A percentile compares a stretch with the other conserved stretches of the same genome.
phyloP scores from a whole-genome alignment of 2,113 vertebrate species.

The Phainopepla nitens region DNA sequence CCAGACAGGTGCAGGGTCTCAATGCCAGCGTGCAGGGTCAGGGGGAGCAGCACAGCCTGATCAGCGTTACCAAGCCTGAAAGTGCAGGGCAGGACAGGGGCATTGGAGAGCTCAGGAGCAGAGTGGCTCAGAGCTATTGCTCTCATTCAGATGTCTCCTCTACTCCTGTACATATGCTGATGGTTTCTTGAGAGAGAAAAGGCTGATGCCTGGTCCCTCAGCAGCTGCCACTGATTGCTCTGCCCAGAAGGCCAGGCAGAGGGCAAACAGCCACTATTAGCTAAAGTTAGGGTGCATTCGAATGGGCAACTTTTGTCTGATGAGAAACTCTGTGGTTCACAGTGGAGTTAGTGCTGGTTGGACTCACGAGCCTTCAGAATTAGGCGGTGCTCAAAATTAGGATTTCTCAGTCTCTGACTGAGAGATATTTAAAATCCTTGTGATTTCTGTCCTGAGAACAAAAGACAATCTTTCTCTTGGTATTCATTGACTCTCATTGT shows the following conservation, averaged over 20 bases:
- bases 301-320: background rate
- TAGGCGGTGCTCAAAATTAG: background rate
- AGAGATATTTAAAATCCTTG: background rate
- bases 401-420: background rate
- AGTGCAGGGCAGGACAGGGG: background rate
- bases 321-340: background rate
- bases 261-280: background rate
- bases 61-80: accelerated
- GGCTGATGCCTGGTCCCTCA: background rate
- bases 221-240: background rate
- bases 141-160: background rate
- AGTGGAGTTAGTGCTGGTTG: background rate
- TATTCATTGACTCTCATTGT: background rate
- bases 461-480: background rate
- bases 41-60: background rate
- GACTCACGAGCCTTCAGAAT: background rate
- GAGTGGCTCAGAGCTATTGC: background rate
- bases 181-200: background rate
- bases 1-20: background rate
- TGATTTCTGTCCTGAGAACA: background rate
- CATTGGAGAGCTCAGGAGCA: background rate
- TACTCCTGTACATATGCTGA: background rate
- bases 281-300: background rate
- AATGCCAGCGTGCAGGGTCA: accelerated
- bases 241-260: background rate